Conservation (phyloP, 2,113 vertebrate species). For the Alouatta palliata region DNA sequence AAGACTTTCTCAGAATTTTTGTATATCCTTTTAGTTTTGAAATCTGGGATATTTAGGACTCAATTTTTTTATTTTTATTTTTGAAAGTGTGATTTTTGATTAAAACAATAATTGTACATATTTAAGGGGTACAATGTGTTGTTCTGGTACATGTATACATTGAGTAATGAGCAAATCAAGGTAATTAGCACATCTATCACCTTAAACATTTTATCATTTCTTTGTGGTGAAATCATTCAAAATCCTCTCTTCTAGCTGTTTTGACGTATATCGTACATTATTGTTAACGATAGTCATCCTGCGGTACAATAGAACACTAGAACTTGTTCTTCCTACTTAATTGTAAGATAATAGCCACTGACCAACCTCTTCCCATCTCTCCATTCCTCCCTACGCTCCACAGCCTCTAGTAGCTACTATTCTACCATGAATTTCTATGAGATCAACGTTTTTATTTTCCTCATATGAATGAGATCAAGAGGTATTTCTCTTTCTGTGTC, state of each 20-base stretch:
- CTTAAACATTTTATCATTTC: neutral
- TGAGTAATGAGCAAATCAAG: neutral
- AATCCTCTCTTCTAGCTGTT: neutral
- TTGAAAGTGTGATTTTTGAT: neutral
- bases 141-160: neutral
- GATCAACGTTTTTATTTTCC: neutral
- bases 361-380: neutral
- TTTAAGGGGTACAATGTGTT: neutral
- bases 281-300: neutral
- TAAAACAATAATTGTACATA: neutral
- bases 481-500: neutral
- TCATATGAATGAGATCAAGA: neutral
- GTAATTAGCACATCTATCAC: neutral
- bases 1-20: conserved; percentile 34
- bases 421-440: neutral
- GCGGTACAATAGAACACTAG: neutral
- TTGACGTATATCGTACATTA: neutral
- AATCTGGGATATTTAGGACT: conserved; percentile 14
- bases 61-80: neutral
- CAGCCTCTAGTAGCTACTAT: neutral
- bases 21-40: conserved; percentile 31
- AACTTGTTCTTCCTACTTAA: neutral
- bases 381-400: neutral
- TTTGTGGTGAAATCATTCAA: neutral
- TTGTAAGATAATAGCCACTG: neutral